phyloP scores from a whole-genome alignment of 2,113 vertebrate genomes.

The Sporophila hypoxantha region DNA sequence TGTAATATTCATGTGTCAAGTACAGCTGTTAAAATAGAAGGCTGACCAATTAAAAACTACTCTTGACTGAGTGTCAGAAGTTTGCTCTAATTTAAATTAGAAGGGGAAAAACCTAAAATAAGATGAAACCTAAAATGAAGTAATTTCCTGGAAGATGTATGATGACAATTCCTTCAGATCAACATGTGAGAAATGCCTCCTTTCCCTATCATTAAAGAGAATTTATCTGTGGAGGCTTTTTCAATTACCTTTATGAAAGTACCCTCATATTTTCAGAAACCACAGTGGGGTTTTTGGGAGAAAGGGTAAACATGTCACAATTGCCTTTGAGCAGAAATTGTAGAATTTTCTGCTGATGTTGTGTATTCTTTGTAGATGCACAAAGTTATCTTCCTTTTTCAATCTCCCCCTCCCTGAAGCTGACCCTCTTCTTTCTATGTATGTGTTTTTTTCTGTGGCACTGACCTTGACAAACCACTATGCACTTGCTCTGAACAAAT shows the following conservation, averaged over 20 bases:
- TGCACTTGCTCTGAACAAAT: background rate
- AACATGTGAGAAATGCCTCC: background rate
- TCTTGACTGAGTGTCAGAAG: background rate
- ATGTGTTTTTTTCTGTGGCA: background rate
- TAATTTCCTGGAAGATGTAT: background rate
- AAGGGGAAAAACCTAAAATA: background rate
- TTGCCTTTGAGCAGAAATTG: background rate
- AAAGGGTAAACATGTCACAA: background rate
- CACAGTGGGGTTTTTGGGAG: background rate
- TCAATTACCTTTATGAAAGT: background rate
- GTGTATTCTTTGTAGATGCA: background rate
- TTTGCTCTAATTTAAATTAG: background rate
- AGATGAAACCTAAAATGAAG: background rate
- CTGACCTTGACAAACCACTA: background rate
- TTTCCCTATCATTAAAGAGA: background rate
- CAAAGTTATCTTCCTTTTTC: background rate
- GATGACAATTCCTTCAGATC: background rate
- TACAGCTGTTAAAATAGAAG: background rate
- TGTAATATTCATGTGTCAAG: background rate
- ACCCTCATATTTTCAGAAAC: background rate
- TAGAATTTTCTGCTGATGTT: background rate
- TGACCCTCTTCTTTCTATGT: background rate
- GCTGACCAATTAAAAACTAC: background rate
- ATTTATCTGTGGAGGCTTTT: background rate
- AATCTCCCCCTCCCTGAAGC: background rate